Evolutionary conservation across 2,888 invertebrate species (phyloP), one percentile per base, ranked within the genome.

Genomic region (Gasteruption jaculator): DNA sequence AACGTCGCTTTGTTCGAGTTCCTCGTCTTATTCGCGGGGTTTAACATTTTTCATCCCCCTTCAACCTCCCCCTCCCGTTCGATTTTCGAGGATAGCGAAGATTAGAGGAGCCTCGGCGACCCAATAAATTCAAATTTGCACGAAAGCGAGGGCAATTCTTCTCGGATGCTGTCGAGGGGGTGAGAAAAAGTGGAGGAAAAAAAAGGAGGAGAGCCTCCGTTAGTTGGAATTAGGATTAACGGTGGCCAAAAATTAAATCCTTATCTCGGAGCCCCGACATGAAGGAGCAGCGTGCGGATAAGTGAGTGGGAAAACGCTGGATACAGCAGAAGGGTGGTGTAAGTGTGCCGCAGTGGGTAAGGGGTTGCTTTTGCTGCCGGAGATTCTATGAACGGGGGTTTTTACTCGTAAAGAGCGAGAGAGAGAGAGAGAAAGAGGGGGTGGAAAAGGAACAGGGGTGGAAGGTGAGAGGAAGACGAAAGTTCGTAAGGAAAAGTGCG

Each of bases 241-340:
- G 59, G 56, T 59, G 57, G 63, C 61, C 62, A 65, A 65, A 64
- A 65, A 64, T 64, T 58, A 64, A 64, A 64, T 61, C 61, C 64
- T 65, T 63, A 63, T 63, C 64, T 60, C 56, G 51, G 42, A 43
- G 48, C 38, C 53, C 55, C 51, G 56, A 54, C 54, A 55, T n/a
- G 35, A 22, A 12, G 33, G 12, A 21, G 14, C 8, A n/a, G 22
- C 14, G 38, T 20, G 19, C 8, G 25, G 35, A 14, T 22, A 12
- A 25, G 31, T 40, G 21, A 35, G 31, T 31, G 24, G 24, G 24
- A 26, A 22, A 25, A 31, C 25, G n/a, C n/a, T n/a, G n/a, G n/a
- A n/a, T n/a, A n/a, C n/a, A n/a, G n/a, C n/a, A 52, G 53, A 46
- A 42, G 31, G 43, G 33, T 8, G 36, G 50, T 22, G 45, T 35